Base-by-base conservation (phyloP, 2,888 invertebrate species). In the Caenorhabditis sp. region DNA sequence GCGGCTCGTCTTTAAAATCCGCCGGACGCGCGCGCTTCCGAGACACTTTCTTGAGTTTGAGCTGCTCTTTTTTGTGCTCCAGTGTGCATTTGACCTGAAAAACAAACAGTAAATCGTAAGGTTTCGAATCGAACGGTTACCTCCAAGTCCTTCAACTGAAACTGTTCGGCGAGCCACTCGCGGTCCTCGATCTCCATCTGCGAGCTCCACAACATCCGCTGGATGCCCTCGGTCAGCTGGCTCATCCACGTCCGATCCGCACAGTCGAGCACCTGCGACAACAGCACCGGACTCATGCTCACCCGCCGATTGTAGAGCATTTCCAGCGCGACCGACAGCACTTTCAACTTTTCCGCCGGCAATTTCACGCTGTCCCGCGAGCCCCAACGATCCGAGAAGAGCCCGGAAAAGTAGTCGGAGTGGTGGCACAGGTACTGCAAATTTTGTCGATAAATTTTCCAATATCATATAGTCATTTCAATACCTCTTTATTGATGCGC, bases 81-180 rank as follows among this genome's bases (percentile, higher is more conserved):
- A 68, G 52, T 6, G 30, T 11, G 24, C 68, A 68, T 45, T 59
- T 58, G 20, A 68, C 52, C 68, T 68, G 43, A 11, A 65, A 39
- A n/a, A n/a, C 3, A 24, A 15, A 4, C 13, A n/a, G 27, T 24
- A 15, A 26, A 35, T 13, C 22, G 2, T 43, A 26, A 7, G 26
- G 15, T 27, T 35, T n/a, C 39, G 41, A 45, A 43, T 30, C 7
- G 24, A 2, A 13, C n/a, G 11, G 24, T 22, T 9, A 68, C 68
- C 68, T 68, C 43, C 20, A 68, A 43, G 37, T 68, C 43, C 0
- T 41, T 48, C 15, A 68, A 17, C 68, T 59, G 58, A 13, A 58
- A 68, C 50, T 68, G 30, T 15, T 68, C 58, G 5, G 68, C 68
- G 17, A 68, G 37, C 68, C 68, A 68, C 30, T 59, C 32, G 17